A percentile compares a stretch with the other conserved stretches of the same genome.
Evolutionary conservation across 2,113 vertebrate species (phyloP).

Genomic region (Phaethornis superciliosus): DNA sequence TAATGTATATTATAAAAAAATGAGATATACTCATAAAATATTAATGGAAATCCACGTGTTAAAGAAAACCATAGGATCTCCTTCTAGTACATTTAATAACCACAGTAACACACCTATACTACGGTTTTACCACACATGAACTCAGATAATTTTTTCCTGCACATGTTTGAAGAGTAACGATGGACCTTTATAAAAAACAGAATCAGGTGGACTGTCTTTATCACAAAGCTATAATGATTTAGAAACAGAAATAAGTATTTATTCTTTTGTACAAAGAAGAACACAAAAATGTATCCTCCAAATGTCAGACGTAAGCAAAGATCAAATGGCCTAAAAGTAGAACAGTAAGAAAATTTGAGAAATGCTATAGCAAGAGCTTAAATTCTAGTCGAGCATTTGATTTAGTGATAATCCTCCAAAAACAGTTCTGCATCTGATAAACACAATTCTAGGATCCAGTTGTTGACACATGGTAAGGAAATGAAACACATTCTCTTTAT

Average conservation of each 20-base stretch:
- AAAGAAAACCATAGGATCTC: neutral
- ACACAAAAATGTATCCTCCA: neutral
- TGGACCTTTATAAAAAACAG: neutral
- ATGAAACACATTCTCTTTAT: constrained; percentile 66
- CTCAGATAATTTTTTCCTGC: neutral
- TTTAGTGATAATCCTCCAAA: constrained; percentile 63
- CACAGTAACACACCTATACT: neutral
- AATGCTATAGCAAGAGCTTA: neutral
- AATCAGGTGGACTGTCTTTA: neutral
- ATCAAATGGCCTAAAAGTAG: neutral
- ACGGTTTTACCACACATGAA: neutral
- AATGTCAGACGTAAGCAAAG: constrained; percentile 10
- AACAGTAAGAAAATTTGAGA: neutral
- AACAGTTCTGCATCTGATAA: constrained; percentile 55
- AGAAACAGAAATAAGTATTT: neutral
- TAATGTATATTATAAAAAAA: neutral
- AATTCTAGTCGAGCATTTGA: constrained; percentile 34
- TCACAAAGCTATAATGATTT: neutral
- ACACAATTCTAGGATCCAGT: constrained; percentile 46
- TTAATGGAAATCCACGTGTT: neutral
- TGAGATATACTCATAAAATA: neutral
- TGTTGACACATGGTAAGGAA: constrained; percentile 66
- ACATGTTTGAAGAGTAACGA: neutral
- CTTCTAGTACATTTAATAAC: neutral
- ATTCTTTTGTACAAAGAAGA: neutral